phyloP scores from a whole-genome alignment of 1,140 invertebrate genomes.

The Calosoma granatense region DNA sequence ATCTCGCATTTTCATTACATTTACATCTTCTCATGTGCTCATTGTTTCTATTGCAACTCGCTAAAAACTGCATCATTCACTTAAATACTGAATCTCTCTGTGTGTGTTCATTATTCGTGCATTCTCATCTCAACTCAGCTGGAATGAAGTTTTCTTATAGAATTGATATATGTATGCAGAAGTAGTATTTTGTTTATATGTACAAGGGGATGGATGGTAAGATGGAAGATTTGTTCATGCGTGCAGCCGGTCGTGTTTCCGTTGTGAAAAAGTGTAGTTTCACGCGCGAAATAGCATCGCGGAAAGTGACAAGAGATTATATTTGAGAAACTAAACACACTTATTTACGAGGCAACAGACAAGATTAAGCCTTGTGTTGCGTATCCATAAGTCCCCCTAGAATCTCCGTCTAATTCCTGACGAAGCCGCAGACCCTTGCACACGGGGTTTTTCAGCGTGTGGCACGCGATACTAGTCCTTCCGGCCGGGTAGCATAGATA shows the following conservation, averaged over 20 bases:
- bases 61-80: no score
- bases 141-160: no score
- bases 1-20: background rate
- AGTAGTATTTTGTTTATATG: no score
- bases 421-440: background rate
- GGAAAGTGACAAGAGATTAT: slow-evolving; percentile 3
- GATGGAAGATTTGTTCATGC: no score
- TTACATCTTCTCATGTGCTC: background rate
- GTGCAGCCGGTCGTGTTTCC: background rate
- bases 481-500: no score
- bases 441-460: background rate
- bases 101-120: no score
- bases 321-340: slow-evolving; percentile 8
- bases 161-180: no score
- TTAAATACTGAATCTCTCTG: no score
- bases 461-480: no score
- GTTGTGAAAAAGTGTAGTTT: background rate
- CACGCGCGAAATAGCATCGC: background rate
- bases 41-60: no score
- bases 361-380: slow-evolving; percentile 8
- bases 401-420: background rate
- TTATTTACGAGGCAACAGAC: slow-evolving; percentile 5
- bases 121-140: no score
- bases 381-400: slow-evolving; percentile 8
- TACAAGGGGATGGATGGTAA: no score